Conservation (phyloP, 2,888 invertebrate genomes). For the Epinotia nisella region DNA sequence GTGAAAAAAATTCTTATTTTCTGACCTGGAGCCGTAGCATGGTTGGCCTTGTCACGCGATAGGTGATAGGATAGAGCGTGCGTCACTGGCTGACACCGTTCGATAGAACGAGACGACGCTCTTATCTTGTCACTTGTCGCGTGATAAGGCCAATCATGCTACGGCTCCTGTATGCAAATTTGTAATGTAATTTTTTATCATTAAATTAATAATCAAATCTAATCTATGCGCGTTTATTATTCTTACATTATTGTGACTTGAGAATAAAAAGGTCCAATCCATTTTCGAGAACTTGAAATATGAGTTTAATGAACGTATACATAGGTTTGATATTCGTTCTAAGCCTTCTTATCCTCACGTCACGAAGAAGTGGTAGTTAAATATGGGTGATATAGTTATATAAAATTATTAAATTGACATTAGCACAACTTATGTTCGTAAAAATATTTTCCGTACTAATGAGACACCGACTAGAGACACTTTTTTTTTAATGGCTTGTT, state of each 20-base stretch:
- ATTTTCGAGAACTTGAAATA: neutral
- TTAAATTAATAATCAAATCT: too few relatives aligned
- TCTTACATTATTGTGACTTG: conserved; percentile 11
- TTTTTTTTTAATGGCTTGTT: neutral
- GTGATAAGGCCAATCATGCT: too few relatives aligned
- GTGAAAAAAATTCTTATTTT: too few relatives aligned
- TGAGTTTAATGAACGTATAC: neutral
- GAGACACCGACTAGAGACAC: conserved; percentile 18
- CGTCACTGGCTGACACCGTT: too few relatives aligned
- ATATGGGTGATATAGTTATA: conserved; percentile 40
- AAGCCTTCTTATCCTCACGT: neutral
- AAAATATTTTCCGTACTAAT: conserved; percentile 38
- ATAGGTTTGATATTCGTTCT: neutral
- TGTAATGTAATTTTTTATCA: too few relatives aligned
- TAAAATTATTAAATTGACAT: conserved; percentile 66
- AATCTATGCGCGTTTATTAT: conserved; percentile 27
- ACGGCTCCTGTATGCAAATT: too few relatives aligned
- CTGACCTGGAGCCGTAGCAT: too few relatives aligned
- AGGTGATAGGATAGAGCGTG: too few relatives aligned
- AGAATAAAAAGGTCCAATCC: conserved; percentile 13
- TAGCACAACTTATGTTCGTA: conserved; percentile 64
- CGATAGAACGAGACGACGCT: too few relatives aligned
- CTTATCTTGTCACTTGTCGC: too few relatives aligned
- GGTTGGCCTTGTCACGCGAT: too few relatives aligned
- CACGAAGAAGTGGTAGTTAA: conserved; percentile 24